Conservation (phyloP, 1,140 invertebrate genomes). For the Lutraria rhynchaena region DNA sequence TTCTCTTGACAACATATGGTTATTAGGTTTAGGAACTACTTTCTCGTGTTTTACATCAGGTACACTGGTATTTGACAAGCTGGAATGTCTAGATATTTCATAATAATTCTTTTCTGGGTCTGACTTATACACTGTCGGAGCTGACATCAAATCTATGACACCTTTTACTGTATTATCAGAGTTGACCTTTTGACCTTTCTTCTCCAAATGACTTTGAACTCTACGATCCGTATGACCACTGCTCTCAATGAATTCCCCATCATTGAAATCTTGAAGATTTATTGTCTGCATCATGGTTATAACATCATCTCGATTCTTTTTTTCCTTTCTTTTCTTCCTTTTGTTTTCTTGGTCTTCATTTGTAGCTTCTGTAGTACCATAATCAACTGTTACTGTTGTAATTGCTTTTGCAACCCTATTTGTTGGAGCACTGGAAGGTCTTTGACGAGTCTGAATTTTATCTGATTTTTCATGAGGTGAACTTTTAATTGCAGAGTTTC, state of each 20-base stretch:
- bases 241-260: slow-evolving; percentile 29
- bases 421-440: slow-evolving; percentile 8
- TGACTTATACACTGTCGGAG: slow-evolving; percentile 59
- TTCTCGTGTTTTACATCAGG: slow-evolving; percentile 31
- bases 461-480: neutral
- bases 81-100: slow-evolving; percentile 62
- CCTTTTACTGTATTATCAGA: neutral
- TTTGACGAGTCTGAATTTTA: slow-evolving; percentile 25
- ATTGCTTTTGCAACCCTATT: slow-evolving; percentile 60
- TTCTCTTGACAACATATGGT: slow-evolving; percentile 57
- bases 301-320: slow-evolving; percentile 61
- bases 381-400: slow-evolving; percentile 66
- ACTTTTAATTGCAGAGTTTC: neutral
- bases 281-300: slow-evolving; percentile 68
- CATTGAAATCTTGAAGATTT: slow-evolving; percentile 63
- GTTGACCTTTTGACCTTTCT: slow-evolving; percentile 1
- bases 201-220: neutral
- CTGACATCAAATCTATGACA: neutral
- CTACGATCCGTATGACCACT: too few species aligned
- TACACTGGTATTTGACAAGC: slow-evolving; percentile 5
- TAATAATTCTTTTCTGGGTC: slow-evolving; percentile 65
- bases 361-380: slow-evolving; percentile 53
- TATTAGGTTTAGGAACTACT: slow-evolving; percentile 49
- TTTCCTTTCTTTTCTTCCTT: slow-evolving; percentile 36
- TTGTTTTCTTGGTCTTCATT: slow-evolving; percentile 36